Percentiles rank a stretch among this genome's conserved stretches.
Evolutionary conservation across 1,140 invertebrate species (phyloP).

Genomic region (Heliconius congener): DNA sequence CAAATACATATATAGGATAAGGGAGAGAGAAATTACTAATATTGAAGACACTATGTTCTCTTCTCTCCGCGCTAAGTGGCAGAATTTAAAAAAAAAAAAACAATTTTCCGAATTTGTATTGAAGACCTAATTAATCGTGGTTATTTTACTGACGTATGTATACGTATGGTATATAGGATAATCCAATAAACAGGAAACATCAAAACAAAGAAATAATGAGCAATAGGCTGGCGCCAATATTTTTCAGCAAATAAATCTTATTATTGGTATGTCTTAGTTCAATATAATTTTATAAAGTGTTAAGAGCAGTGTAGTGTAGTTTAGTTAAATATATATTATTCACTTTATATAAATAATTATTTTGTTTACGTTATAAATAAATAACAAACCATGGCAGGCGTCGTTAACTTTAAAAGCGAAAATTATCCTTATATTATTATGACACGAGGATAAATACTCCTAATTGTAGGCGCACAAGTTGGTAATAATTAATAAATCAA

Average conservation of each 20-base stretch:
- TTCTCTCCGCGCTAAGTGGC: too few species aligned
- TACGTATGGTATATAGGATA: not conserved
- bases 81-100: too few species aligned
- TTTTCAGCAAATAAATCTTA: not conserved
- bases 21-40: too few species aligned
- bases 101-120: too few species aligned
- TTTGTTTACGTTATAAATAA: not conserved
- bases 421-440: slow-evolving; percentile 9
- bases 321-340: not conserved
- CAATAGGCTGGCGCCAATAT: not conserved
- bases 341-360: not conserved
- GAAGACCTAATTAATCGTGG: too few species aligned
- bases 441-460: not conserved
- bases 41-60: too few species aligned
- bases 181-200: not conserved
- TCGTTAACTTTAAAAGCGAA: not conserved
- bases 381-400: not conserved
- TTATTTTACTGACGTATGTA: not conserved
- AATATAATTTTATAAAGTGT: not conserved
- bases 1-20: too few species aligned
- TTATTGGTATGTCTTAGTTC: not conserved
- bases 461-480: not conserved
- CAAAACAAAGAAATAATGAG: not conserved
- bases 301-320: not conserved
- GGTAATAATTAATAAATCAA: not conserved